Base-by-base conservation (phyloP, 1,140 invertebrate genomes). In the Streblospio benedicti region DNA sequence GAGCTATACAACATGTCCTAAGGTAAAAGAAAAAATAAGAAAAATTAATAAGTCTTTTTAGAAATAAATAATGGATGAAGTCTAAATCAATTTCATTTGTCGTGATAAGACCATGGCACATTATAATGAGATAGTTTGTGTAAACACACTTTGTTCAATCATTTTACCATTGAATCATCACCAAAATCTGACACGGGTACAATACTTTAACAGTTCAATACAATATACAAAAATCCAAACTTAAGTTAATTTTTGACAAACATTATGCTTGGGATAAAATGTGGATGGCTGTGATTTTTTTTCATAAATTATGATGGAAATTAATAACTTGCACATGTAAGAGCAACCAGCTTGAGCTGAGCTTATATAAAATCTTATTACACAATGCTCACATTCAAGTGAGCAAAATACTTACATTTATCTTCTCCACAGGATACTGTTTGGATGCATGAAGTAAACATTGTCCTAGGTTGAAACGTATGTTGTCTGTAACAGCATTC, bases 391-490 rank as follows among this genome's bases (percentile, higher is more conserved):
- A n/a, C n/a, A n/a, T 59, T 25, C 55, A 47, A 49, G 45, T 33
- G 5, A 65, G 47, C 4, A 62, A 38, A 12, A 49, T 59, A 57
- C 52, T 67, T 58, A 62, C 65, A 56, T 54, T 63, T 41, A 51
- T 49, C 38, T 55, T 51, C 32, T 67, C 61, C n/a, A 53, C 56
- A 60, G 57, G 62, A 12, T 51, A 55, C 43, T 50, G 28, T 41
- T 53, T 52, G 14, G 60, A 44, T 57, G 54, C 50, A 75, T 88
- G 85, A 27, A 85, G 75, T 44, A 90, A 83, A 71, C 89, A 91
- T 61, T 86, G 78, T 25, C 88, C 89, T 63, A 92, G 81, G 77
- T 90, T 91, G 69, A 89, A 83, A 72, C 86, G 85, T 69, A 88
- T 85, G 57, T 83, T 84, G 56, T 84, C 83, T 1, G 87, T 88